Percentiles rank a stretch among this genome's conserved stretches.
Evolutionary conservation across 2,113 vertebrate genomes (phyloP).

Genomic region (Eleginops maclovinus): DNA sequence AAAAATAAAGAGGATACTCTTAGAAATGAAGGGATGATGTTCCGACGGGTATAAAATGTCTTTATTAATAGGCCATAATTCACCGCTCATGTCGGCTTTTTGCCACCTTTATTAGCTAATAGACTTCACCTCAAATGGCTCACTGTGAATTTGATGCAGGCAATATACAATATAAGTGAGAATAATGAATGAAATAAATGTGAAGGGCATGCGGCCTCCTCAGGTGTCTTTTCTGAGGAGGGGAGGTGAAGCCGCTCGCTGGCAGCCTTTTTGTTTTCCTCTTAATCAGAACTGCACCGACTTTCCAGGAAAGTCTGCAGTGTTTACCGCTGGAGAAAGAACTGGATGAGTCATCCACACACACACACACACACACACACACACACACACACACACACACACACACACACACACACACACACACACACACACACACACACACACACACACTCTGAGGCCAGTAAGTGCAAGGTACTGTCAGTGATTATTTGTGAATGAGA

Average conservation of each 20-base stretch:
- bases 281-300: constrained; percentile 27
- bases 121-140: neutral
- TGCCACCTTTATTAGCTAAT: neutral
- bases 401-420: neutral
- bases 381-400: constrained; percentile 32
- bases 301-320: constrained; percentile 61
- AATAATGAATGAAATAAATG: constrained; percentile 5
- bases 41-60: neutral
- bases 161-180: neutral
- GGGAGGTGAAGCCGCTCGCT: constrained; percentile 33
- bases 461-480: constrained; percentile 22
- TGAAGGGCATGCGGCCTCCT: constrained; percentile 17
- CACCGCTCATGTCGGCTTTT: neutral
- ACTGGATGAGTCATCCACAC: constrained; percentile 44
- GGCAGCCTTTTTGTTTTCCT: constrained; percentile 48
- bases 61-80: too few species aligned
- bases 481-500: constrained; percentile 64
- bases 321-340: constrained; percentile 37
- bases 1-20: neutral
- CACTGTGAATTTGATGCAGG: neutral
- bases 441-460: neutral
- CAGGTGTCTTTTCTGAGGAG: constrained; percentile 34
- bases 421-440: constrained; percentile 6
- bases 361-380: constrained; percentile 38
- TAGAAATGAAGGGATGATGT: neutral